phyloP scores from a whole-genome alignment of 2,888 invertebrate genomes.

The Apodemia mormo region DNA sequence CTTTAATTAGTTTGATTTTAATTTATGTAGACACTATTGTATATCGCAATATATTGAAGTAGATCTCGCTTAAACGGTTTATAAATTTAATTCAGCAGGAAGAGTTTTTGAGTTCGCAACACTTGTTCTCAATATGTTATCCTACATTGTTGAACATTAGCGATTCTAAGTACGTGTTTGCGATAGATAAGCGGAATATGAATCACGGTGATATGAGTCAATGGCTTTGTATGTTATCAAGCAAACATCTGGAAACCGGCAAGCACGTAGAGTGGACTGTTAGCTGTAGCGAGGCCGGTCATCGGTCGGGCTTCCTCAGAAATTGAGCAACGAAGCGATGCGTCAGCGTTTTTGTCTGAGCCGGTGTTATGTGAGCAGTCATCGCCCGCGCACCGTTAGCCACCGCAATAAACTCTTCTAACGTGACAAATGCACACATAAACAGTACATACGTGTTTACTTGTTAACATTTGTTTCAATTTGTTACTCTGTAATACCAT shows the following conservation, averaged over 20 bases:
- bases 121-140: slow-evolving; percentile 1
- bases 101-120: not conserved
- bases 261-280: slow-evolving; percentile 55
- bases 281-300: slow-evolving; percentile 39
- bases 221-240: slow-evolving; percentile 52
- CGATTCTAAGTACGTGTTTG: slow-evolving; percentile 50
- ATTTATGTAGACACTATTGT: no score
- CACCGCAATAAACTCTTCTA: slow-evolving; percentile 35
- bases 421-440: slow-evolving; percentile 22
- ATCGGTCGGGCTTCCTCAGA: slow-evolving; percentile 52
- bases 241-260: slow-evolving; percentile 53
- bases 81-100: not conserved
- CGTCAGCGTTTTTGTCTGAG: slow-evolving; percentile 65
- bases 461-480: not conserved
- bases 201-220: slow-evolving; percentile 65
- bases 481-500: no score
- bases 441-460: slow-evolving; percentile 1
- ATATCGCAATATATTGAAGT: no score
- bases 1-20: no score
- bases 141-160: slow-evolving; percentile 33
- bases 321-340: slow-evolving; percentile 49
- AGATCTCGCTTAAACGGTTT: no score
- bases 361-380: slow-evolving; percentile 53
- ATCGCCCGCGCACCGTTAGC: slow-evolving; percentile 72
- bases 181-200: slow-evolving; percentile 58